Conservation (phyloP, 2,888 invertebrate species). For the Chalcosyrphus nemorum region DNA sequence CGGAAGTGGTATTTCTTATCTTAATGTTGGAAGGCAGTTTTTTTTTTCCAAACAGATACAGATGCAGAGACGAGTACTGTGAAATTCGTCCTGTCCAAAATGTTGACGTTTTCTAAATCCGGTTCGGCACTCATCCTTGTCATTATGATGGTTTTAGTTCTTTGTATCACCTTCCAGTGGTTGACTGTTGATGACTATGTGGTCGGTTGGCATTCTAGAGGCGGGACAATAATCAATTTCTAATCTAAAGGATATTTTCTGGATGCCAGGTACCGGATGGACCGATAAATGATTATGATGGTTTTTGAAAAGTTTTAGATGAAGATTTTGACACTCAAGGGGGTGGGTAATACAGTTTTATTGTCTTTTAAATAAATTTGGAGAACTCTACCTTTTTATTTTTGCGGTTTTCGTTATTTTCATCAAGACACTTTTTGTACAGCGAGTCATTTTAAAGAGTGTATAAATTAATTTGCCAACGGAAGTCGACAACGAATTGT, state of each 20-base stretch:
- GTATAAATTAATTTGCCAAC: not conserved
- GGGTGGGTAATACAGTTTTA: conserved; percentile 35
- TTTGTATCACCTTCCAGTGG: not conserved
- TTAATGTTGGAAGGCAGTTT: conserved; percentile 70
- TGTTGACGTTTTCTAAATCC: conserved; percentile 73
- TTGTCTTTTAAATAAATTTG: conserved; percentile 1
- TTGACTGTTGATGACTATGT: not conserved
- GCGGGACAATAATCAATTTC: conserved; percentile 54
- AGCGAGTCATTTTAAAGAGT: too few relatives aligned
- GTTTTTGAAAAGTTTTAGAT: conserved; percentile 11
- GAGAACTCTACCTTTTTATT: not conserved
- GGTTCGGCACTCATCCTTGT: conserved; percentile 44
- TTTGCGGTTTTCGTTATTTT: not conserved
- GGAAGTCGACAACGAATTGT: not conserved
- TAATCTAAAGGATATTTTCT: conserved; percentile 65
- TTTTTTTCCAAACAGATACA: conserved; percentile 18
- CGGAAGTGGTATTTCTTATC: conserved; percentile 73
- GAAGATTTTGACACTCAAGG: conserved; percentile 8
- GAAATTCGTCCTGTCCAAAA: conserved; percentile 58
- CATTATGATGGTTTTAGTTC: conserved; percentile 45
- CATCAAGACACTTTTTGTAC: too few relatives aligned
- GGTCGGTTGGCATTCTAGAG: conserved; percentile 21
- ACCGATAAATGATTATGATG: conserved; percentile 3
- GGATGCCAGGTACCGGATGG: conserved; percentile 54
- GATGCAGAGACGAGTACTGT: conserved; percentile 23